Conservation (phyloP, 2,888 invertebrate genomes). For the Trimorus sp. region DNA sequence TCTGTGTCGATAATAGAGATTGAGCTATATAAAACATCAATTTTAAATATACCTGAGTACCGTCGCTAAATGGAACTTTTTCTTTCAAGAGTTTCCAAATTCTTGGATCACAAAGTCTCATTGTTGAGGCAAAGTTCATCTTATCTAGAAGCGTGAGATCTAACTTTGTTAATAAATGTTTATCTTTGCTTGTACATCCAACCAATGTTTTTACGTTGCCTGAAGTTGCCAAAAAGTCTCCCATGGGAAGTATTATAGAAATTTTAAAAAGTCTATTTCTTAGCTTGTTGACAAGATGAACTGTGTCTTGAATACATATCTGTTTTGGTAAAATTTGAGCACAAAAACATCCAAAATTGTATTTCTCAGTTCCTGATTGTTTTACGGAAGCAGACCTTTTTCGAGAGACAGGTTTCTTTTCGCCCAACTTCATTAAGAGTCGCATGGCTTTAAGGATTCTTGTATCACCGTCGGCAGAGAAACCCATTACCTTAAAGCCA, state of each 20-base stretch:
- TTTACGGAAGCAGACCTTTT: conserved; percentile 16
- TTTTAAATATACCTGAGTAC: conserved; percentile 68
- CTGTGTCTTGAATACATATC: conserved; percentile 57
- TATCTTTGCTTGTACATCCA: neutral
- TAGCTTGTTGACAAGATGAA: conserved; percentile 70
- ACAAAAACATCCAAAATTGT: neutral
- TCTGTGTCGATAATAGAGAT: conserved; percentile 46
- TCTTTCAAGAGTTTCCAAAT: conserved; percentile 60
- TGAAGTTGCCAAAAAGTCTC: conserved; percentile 64
- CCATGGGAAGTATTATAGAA: conserved; percentile 66
- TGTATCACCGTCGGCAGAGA: conserved; percentile 70
- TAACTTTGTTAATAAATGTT: neutral
- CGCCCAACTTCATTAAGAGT: conserved; percentile 50
- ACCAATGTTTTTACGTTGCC: conserved; percentile 54
- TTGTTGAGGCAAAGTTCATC: conserved; percentile 70
- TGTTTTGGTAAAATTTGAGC: conserved; percentile 41
- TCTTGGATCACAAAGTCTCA: conserved; percentile 66
- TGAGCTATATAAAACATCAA: conserved; percentile 61
- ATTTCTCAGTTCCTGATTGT: conserved; percentile 1
- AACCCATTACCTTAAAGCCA: conserved; percentile 67
- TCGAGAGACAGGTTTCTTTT: conserved; percentile 5
- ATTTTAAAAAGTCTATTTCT: conserved; percentile 67
- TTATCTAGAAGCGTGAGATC: conserved; percentile 65
- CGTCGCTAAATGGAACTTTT: conserved; percentile 65
- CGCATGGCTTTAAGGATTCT: conserved; percentile 71